Evolutionary conservation across 2,797 vertebrate species (phyloP).

Genomic region (Serranus cabrilla): DNA sequence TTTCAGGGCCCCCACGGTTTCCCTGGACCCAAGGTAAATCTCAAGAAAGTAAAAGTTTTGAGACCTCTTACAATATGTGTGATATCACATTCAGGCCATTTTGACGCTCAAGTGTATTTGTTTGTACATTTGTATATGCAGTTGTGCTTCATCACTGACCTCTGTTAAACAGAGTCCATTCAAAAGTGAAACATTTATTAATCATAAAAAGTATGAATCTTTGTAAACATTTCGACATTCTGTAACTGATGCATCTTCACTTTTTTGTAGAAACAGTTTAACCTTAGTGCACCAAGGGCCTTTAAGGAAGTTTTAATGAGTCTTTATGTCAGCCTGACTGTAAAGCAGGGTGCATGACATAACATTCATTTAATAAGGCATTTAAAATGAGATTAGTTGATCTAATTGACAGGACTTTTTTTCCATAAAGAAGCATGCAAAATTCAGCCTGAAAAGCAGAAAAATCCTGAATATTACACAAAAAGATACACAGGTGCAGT

Average conservation of each 20-base stretch:
- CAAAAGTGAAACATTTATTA: not conserved
- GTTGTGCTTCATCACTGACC: not conserved
- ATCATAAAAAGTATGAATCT: not conserved
- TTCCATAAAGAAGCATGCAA: too few relatives aligned
- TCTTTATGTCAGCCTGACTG: not conserved
- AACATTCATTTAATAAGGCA: too few relatives aligned
- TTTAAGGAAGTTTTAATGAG: not conserved
- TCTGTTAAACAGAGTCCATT: not conserved
- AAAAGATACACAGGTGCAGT: not conserved
- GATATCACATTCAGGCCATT: conserved; percentile 12
- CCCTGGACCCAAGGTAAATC: conserved; percentile 95
- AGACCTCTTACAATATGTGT: conserved; percentile 11
- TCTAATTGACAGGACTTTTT: too few relatives aligned
- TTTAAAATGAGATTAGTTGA: too few relatives aligned
- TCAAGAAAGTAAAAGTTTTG: conserved; percentile 8
- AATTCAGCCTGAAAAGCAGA: too few relatives aligned
- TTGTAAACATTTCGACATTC: not conserved
- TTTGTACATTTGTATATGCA: not conserved
- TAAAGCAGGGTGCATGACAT: not conserved
- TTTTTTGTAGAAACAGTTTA: not conserved
- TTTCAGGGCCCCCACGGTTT: conserved; percentile 97
- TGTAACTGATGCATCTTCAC: not conserved
- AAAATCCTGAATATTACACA: not conserved
- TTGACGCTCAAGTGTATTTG: not conserved
- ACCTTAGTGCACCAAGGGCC: not conserved